Evolutionary conservation across 2,113 vertebrate species (phyloP), one percentile per base, ranked within the genome.

Genomic region (Canis aureus): DNA sequence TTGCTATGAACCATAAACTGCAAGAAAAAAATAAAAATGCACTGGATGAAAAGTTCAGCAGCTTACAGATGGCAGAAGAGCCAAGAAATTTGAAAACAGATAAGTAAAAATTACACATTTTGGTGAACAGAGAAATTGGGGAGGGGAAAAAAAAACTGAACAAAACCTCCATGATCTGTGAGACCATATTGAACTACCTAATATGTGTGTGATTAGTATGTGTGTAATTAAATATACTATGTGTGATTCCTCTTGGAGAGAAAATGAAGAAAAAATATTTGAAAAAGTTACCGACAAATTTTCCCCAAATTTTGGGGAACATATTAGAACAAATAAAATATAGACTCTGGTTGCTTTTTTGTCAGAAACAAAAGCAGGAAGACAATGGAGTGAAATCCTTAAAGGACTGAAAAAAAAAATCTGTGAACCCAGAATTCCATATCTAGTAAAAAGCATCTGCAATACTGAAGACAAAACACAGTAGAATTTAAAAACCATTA

Each of bases 61-160:
- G 20, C 23, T 81, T 91, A 81, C 29, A 74, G 11, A 57, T 16
- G 35, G 25, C 35, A 93, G 62, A 93, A 95, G 29, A 60, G 55
- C 88, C 5, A 25, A 43, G 73, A 55, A 94, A 69, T 49, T 74
- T 84, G 32, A 95, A 87, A 96, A 64, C 20, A 71, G 29, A 7
- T 15, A 78, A 49, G 27, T 25, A 87, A 38, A 98, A 96, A 84
- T 51, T 80, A 94, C 10, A 43, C 17, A 76, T 60, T 80, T 38
- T 93, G 11, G 92, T 91, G 17, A 85, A 49, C 6, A 73, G 8
- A 67, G 29, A 59, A 32, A 86, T 27, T 25, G 10, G 25, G 57
- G 32, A 5, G 8, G 88, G 2, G 1, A 73, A 6, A 92, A 92
- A 89, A 49, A 85, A 74, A 13, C 27, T 73, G 32, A 96, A 84